These are phyloP conservation scores for Strix aluco DNA, from an alignment of 2,113 vertebrate species.

Conservation along the genomic window DNA sequence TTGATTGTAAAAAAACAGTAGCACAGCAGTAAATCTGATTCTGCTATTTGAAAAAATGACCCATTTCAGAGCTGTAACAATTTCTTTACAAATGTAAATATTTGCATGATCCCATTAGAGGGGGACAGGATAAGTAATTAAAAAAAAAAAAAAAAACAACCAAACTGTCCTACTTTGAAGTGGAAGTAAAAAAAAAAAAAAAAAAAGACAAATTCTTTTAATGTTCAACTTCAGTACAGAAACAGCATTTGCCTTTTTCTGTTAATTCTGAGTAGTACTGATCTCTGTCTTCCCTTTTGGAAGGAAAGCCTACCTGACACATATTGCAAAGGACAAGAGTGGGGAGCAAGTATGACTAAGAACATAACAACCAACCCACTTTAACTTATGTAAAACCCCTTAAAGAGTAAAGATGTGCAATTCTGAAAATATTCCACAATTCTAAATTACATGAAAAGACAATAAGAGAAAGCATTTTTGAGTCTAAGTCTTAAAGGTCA, in stretches of 20 bases:
- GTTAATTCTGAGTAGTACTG: background rate
- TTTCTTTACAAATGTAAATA: background rate
- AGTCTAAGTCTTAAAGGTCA: background rate
- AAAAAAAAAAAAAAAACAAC: background rate
- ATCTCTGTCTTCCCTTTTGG: background rate
- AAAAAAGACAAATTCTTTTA: background rate
- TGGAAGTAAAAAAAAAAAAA: background rate
- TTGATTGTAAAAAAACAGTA: background rate
- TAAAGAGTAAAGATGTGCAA: background rate
- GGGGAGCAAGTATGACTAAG: background rate
- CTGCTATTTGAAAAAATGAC: background rate
- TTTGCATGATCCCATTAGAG: background rate
- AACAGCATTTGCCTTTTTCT: background rate
- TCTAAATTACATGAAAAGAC: background rate
- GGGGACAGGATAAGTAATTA: background rate
- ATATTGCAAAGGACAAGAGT: background rate
- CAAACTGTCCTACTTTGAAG: background rate
- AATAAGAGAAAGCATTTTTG: background rate
- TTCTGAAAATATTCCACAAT: background rate
- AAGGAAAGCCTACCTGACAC: background rate
- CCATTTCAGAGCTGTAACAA: background rate
- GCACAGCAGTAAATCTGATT: background rate
- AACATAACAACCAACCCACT: background rate
- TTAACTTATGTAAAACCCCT: background rate
- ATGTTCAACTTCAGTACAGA: background rate